These are phyloP conservation scores for Ladona fulva DNA, from an alignment of 1,140 invertebrate genomes.

Conservation along the genomic window DNA sequence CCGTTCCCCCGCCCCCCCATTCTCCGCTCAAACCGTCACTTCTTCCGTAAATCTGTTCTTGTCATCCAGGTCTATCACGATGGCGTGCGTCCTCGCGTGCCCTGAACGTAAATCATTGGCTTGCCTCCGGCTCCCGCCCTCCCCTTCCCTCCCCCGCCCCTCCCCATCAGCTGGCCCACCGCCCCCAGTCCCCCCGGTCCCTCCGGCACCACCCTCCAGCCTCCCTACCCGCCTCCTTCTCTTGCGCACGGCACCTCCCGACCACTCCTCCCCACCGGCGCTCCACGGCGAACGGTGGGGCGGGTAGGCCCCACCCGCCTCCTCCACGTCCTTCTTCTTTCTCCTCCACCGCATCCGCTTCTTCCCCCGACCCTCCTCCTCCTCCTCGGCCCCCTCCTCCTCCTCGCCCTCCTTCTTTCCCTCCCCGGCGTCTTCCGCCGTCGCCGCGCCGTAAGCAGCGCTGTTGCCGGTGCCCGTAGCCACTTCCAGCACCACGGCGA, in stretches of 20 bases:
- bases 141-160: neutral
- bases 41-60: conserved; percentile 70
- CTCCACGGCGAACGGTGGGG: neutral
- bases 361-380: neutral
- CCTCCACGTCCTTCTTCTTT: neutral
- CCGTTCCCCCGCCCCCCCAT: neutral
- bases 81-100: conserved; percentile 57
- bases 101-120: conserved; percentile 35
- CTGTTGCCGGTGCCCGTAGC: neutral
- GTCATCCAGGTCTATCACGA: conserved; percentile 68
- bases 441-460: neutral
- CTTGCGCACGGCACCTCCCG: neutral
- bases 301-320: neutral
- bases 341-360: neutral
- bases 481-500: neutral
- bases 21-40: conserved; percentile 54
- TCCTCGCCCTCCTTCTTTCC: neutral
- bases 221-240: neutral
- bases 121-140: neutral
- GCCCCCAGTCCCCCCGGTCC: neutral
- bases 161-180: neutral
- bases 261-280: neutral
- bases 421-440: neutral
- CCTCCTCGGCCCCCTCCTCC: neutral
- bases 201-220: neutral